Percentiles rank a stretch among this genome's conserved stretches.
These are phyloP conservation scores for Protonibea diacanthus DNA, from an alignment of 2,797 vertebrate genomes.

Conservation along the genomic window DNA sequence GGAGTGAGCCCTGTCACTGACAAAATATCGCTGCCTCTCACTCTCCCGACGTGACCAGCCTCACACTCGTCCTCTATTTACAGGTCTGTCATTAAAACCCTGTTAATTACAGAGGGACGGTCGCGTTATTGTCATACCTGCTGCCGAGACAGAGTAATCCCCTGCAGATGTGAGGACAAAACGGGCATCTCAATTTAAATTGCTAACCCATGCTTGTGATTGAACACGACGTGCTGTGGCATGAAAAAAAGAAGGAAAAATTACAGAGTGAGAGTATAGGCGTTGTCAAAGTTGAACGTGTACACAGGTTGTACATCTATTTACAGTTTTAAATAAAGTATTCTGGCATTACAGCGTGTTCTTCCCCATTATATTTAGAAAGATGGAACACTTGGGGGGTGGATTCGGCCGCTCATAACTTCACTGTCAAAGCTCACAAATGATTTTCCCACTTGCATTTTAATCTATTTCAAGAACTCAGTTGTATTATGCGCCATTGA, in stretches of 20 bases:
- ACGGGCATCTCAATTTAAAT: slow-evolving; percentile 48
- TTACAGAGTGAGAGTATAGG: too few relatives aligned
- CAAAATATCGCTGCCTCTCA: slow-evolving; percentile 1
- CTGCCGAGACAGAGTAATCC: slow-evolving; percentile 41
- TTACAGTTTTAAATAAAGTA: slow-evolving; percentile 11
- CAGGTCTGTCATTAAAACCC: slow-evolving; percentile 46
- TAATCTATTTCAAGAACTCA: slow-evolving; percentile 7
- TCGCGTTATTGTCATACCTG: slow-evolving; percentile 45
- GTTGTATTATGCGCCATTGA: not conserved
- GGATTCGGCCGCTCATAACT: slow-evolving; percentile 9
- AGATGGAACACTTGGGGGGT: not conserved
- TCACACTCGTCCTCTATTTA: slow-evolving; percentile 34
- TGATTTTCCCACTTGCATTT: not conserved
- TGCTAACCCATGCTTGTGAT: slow-evolving; percentile 41
- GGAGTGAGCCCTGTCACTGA: slow-evolving; percentile 12
- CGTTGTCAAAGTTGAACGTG: slow-evolving; percentile 10
- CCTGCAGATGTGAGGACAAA: slow-evolving; percentile 32
- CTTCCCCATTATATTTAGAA: slow-evolving; percentile 16
- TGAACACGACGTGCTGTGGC: slow-evolving; percentile 34
- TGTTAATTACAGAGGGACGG: slow-evolving; percentile 45
- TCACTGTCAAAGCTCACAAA: slow-evolving; percentile 3
- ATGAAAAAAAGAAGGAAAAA: not conserved
- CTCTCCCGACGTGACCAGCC: slow-evolving; percentile 6
- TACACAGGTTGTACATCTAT: not conserved
- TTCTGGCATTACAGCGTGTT: not conserved